Base-by-base conservation (phyloP, 92 coral and sea anemone genomes). In the Parazoanthus darwini region DNA sequence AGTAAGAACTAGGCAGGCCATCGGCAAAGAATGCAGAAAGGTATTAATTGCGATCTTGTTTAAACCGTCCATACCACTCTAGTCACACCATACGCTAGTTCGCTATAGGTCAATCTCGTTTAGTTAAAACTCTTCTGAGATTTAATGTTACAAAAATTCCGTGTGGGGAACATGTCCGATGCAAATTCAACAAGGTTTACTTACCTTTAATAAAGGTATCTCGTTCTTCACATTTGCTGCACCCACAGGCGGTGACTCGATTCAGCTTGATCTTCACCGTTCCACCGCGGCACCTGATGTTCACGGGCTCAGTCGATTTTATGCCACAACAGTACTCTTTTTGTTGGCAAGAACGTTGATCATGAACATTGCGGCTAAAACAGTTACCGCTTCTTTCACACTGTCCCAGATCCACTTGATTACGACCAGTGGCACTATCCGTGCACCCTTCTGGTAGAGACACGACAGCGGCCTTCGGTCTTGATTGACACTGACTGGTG, bases 291-390 rank as follows among this genome's bases (percentile, higher is more conserved):
- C 87, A 84, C 29, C 48, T 84, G 68, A 84, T n/a, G 5, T 84
- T 50, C 79, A 84, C 87, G 20, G 79, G 87, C 18, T 70, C 35
- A 46, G 75, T 54, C 26, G 79, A 42, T 37, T 84, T 84, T 37
- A 84, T 84, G 15, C 87, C 87, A 68, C 87, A 84, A 39, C 87
- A 84, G 15, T 70, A 84, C 26, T 84, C 68, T 1, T 84, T 84
- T 48, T 84, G 87, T 48, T 84, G 71, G 74, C 87, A 84, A 46
- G 87, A 70, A 44, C 79, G 87, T 68, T 84, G 87, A 20, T 84
- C 79, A 26, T 72, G 78, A 70, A 71, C 79, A 84, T 44, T 38
- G 79, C 78, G 87, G 79, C 65, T 71, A 11, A 84, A 8, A 73
- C 79, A 84, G 78, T 66, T 46, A 29, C 43, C 79, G 15, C 67